A percentile compares a stretch with the other conserved stretches of the same genome.
Conservation (phyloP, 2,113 vertebrate species). For the Takifugu flavidus region DNA sequence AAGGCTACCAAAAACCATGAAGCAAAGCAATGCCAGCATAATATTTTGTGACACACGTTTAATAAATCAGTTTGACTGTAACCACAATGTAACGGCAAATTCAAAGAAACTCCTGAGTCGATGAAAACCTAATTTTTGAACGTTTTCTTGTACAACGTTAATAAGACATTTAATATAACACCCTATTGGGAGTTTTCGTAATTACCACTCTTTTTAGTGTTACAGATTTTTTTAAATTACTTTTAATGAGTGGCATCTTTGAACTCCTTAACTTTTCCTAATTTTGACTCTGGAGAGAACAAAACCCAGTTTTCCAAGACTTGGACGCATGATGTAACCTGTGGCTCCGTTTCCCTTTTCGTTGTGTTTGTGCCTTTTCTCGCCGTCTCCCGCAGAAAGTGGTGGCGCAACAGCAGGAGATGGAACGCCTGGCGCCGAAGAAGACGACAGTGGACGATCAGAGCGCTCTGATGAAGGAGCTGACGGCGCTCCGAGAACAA, state of each 20-base stretch:
- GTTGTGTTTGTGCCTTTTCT: not conserved
- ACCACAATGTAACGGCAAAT: not conserved
- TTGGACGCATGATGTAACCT: conserved; percentile 5
- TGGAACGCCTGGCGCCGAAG: conserved; percentile 77
- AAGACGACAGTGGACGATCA: conserved; percentile 78
- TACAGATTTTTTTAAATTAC: not conserved
- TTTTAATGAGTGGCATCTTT: not conserved
- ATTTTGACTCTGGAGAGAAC: not conserved
- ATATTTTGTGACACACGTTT: conserved; percentile 3
- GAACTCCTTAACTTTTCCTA: not conserved
- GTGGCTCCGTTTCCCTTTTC: not conserved
- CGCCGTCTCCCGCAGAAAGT: conserved; percentile 70
- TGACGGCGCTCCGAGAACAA: conserved; percentile 79
- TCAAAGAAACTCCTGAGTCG: not conserved
- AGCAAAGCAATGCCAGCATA: conserved; percentile 17
- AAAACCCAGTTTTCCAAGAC: not conserved
- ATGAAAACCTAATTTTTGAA: not conserved
- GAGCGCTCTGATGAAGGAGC: conserved; percentile 78
- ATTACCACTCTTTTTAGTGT: not conserved
- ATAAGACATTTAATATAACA: too few species aligned
- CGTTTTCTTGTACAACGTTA: not conserved
- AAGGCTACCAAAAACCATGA: conserved; percentile 41
- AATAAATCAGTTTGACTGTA: not conserved
- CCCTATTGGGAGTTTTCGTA: not conserved
- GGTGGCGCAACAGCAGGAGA: conserved; percentile 77